Evolutionary conservation across 2,888 invertebrate genomes (phyloP), one percentile per base, ranked within the genome.

Genomic region (Cecidostiba fungosa): DNA sequence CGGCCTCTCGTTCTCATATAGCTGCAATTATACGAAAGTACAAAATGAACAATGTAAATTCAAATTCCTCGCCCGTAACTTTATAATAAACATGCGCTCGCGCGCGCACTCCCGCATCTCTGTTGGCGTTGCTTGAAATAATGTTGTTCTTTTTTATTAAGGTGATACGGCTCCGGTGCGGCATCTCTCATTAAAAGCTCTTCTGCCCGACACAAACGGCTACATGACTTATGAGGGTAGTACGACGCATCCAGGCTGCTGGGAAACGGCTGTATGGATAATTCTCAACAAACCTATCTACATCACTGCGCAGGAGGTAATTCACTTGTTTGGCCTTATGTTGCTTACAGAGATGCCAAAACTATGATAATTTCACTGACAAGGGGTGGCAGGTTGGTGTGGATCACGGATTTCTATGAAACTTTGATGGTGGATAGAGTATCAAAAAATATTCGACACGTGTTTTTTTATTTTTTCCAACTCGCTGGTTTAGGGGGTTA

Each of bases 181-280:
- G 91, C 97, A 98, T 92, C 95, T 99, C 91, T 98, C 98, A 43
- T 95, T 99, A 89, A 96, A 96, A 90, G 96, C 96, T 83, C 94
- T 99, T 83, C 95, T 99, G 90, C 99, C 99, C 88, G 96, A 97
- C 92, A 99, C 98, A 72, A 96, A 97, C 90, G 97, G 98, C 93
- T 99, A 98, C 94, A 97, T 99, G 95, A 99, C 99, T 47, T 99
- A 99, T 94, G 99, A 99, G 93, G 99, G 99, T 36, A 99, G 99
- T 89, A 97, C 98, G 89, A 99, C 99, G 83, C 98, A 98, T 94
- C 99, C 99, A 12, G 98, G 99, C 77, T 99, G 99, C 94, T 98
- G 99, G 97, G 99, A 99, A 94, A 99, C 99, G n/a, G 98, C 99
- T 62, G 98, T 99, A 86, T 99, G 99, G 99, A 96, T 99, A 92